A percentile compares a stretch with the other conserved stretches of the same genome.
These are phyloP conservation scores for Drosophila grimshawi DNA, from an alignment of 1,140 invertebrate species.

Conservation along the genomic window DNA sequence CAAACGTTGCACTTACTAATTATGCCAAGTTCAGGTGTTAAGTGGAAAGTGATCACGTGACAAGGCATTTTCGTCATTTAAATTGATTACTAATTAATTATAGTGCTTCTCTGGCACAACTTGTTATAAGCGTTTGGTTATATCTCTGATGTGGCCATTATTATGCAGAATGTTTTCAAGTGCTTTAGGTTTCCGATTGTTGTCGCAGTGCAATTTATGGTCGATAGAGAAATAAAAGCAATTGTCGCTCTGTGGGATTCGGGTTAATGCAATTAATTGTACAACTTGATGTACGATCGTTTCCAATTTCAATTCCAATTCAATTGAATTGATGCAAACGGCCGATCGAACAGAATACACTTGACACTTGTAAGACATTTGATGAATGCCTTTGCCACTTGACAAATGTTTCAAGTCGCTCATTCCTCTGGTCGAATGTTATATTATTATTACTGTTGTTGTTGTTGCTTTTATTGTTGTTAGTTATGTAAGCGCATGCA, in stretches of 20 bases:
- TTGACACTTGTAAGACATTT: conserved; percentile 40
- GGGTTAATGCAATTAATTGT: conserved; percentile 15
- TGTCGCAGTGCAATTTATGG: conserved; percentile 19
- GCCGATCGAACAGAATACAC: conserved; percentile 20
- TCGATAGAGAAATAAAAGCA: conserved; percentile 10
- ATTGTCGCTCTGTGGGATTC: conserved; percentile 9
- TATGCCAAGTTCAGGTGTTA: conserved; percentile 9
- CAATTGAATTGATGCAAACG: conserved; percentile 19
- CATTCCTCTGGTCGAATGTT: not conserved
- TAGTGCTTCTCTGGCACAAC: not conserved
- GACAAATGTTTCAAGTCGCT: conserved; percentile 15
- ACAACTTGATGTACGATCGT: conserved; percentile 32
- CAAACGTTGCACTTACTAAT: conserved; percentile 4
- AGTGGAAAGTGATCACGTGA: conserved; percentile 40
- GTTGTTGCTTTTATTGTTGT: not conserved
- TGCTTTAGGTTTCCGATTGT: conserved; percentile 12
- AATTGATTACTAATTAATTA: conserved; percentile 35
- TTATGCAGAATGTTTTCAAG: not conserved
- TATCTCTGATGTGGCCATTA: conserved; percentile 7
- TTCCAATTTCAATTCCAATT: conserved; percentile 20
- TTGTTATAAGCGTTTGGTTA: conserved; percentile 17
- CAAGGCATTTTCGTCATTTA: conserved; percentile 21
- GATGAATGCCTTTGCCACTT: conserved; percentile 28
- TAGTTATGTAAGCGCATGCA: conserved; percentile 7
- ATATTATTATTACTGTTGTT: not conserved